Evolutionary conservation across 2,797 vertebrate genomes (phyloP).

Genomic region (Sebastes oblongus): DNA sequence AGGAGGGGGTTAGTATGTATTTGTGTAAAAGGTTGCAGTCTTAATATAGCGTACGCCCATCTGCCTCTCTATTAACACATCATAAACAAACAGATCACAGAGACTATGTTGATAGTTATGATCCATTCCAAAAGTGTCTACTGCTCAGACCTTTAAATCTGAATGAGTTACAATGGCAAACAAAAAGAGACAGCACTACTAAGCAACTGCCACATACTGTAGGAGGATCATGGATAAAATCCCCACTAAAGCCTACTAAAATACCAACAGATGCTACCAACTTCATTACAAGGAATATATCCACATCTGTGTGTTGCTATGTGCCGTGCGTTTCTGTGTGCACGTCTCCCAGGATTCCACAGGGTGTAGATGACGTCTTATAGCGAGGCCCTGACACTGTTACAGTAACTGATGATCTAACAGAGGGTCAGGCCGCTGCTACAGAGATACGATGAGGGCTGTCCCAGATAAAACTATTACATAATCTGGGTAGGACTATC

Average conservation of each 20-base stretch:
- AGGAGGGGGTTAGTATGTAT: not conserved
- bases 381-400: constrained; percentile 26
- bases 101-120: not conserved
- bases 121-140: constrained; percentile 1
- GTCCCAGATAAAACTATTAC: constrained; percentile 63
- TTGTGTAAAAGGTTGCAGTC: constrained; percentile 31
- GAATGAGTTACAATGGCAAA: not conserved
- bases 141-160: constrained; percentile 5
- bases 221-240: constrained; percentile 28
- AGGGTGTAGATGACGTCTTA: constrained; percentile 28
- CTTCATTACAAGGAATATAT: constrained; percentile 32
- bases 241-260: constrained; percentile 17
- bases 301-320: not conserved
- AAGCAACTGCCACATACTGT: not conserved
- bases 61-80: constrained; percentile 46
- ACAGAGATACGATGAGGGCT: constrained; percentile 10
- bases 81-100: constrained; percentile 41
- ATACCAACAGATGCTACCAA: constrained; percentile 35
- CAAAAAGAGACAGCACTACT: not conserved
- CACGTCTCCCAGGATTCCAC: constrained; percentile 14
- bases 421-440: constrained; percentile 17
- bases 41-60: constrained; percentile 41
- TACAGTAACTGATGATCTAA: constrained; percentile 50
- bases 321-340: not conserved
- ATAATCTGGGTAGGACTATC: constrained; percentile 61